phyloP scores from a whole-genome alignment of 1,140 invertebrate species.

The Drosophila watanabei region DNA sequence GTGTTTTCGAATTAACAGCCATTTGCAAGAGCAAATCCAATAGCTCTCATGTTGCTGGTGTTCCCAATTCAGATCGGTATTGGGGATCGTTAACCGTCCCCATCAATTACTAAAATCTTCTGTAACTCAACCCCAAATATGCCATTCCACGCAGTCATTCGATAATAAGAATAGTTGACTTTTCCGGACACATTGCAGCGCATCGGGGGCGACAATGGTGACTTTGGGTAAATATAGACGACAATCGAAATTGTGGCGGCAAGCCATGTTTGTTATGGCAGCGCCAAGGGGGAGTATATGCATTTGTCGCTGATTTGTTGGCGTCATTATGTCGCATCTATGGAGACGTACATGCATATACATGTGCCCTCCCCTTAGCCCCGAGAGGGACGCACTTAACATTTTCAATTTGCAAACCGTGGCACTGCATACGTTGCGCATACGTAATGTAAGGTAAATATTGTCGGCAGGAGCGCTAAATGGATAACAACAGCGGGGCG shows the following conservation, averaged over 20 bases:
- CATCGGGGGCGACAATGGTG: constrained; percentile 57
- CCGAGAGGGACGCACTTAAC: constrained; percentile 60
- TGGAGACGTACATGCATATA: background rate
- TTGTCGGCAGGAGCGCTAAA: constrained; percentile 14
- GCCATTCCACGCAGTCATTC: background rate
- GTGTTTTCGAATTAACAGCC: constrained; percentile 48
- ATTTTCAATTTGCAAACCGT: constrained; percentile 67
- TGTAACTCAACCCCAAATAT: constrained; percentile 9
- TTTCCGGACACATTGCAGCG: constrained; percentile 9
- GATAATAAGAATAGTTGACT: constrained; percentile 22
- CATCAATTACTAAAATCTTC: constrained; percentile 30
- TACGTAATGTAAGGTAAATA: constrained; percentile 66
- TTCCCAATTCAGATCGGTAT: constrained; percentile 2
- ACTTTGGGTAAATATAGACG: constrained; percentile 52
- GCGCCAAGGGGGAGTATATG: constrained; percentile 10
- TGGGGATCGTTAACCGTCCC: constrained; percentile 24
- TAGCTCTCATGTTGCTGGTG: constrained; percentile 27
- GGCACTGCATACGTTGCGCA: constrained; percentile 42
- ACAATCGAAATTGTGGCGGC: constrained; percentile 72
- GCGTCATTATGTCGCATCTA: constrained; percentile 71
- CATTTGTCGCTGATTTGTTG: constrained; percentile 78
- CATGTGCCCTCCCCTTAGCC: constrained; percentile 10
- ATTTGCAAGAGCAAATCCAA: constrained; percentile 32
- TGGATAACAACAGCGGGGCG: too few relatives aligned
- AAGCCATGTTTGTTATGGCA: constrained; percentile 76